phyloP scores from a whole-genome alignment of 2,888 invertebrate species.

The Rutpela maculata region DNA sequence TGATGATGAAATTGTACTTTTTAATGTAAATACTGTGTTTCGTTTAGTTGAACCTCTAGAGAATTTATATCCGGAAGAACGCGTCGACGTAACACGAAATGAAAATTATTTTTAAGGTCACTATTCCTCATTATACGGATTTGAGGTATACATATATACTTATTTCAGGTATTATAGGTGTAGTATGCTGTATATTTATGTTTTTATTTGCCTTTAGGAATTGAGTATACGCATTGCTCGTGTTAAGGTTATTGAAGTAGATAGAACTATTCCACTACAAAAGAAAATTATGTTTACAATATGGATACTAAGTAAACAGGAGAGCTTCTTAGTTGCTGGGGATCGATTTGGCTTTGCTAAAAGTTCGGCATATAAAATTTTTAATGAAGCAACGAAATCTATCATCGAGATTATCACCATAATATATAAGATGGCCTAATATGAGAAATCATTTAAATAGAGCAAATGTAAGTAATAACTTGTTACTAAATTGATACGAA shows the following conservation, averaged over 20 bases:
- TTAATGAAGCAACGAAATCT: too few species aligned
- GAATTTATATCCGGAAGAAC: too few species aligned
- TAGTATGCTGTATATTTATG: not conserved
- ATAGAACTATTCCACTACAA: not conserved
- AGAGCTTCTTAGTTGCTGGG: conserved; percentile 32
- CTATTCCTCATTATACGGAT: not conserved
- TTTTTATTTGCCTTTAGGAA: conserved; percentile 4
- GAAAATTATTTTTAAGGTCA: conserved; percentile 13
- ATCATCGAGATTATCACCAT: too few species aligned
- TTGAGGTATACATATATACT: not conserved
- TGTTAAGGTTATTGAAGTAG: not conserved
- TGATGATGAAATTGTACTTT: too few species aligned
- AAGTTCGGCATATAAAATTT: conserved; percentile 29
- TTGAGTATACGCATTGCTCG: not conserved
- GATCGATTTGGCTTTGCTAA: conserved; percentile 24
- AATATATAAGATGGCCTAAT: too few species aligned
- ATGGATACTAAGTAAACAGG: conserved; percentile 22
- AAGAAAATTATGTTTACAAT: not conserved
- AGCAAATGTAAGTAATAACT: too few species aligned
- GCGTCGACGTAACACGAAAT: not conserved
- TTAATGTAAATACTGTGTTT: too few species aligned
- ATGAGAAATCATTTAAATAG: too few species aligned
- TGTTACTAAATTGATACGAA: too few species aligned
- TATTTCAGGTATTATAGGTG: not conserved
- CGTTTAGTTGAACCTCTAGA: too few species aligned